Evolutionary conservation across 2,113 vertebrate species (phyloP), one percentile per base, ranked within the genome.

Genomic region (Willisornis vidua): DNA sequence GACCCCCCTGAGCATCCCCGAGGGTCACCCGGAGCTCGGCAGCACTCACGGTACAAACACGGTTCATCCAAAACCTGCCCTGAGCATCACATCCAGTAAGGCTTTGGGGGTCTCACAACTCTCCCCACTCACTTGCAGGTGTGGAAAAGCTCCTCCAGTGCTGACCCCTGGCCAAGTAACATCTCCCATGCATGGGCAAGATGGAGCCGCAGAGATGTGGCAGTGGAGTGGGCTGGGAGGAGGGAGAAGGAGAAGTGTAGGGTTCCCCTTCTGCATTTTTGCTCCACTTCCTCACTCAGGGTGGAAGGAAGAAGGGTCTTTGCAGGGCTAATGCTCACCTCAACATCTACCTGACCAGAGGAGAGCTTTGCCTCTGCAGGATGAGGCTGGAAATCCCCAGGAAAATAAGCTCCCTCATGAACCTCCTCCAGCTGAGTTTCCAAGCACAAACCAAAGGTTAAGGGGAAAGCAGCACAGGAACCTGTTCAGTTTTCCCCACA

Each of bases 121-220:
- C 54, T 45, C 72, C 75, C 39, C 11, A 2, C 5, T 14, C 0
- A 0, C 23, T 48, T 12, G 37, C 37, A 88, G 58, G 31, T 61
- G 54, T 19, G 23, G 54, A 71, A 52, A 88, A 77, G 1, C 45
- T 87, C 61, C n/a, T 41, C 33, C 35, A 31, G 58, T 6, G n/a
- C 35, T 62, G 78, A 66, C 35, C 55, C 51, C 41, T 73, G 0
- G 1, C 14, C 2, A 29, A 65, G 15, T 6, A 23, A 33, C 18
- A 8, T n/a, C 49, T 55, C 49, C 88, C 31, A 12, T 0, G 0
- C 28, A 5, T 0, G 2, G 37, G 5, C 0, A 7, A 73, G 84
- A 24, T 1, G 58, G 35, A 57, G 33, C 63, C 8, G 0, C 55
- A 35, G 58, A 37, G n/a, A 16, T 46, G 1, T 59, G 74, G 29